phyloP scores from a whole-genome alignment of 2,797 vertebrate genomes.

The Phoxinus dragarum region DNA sequence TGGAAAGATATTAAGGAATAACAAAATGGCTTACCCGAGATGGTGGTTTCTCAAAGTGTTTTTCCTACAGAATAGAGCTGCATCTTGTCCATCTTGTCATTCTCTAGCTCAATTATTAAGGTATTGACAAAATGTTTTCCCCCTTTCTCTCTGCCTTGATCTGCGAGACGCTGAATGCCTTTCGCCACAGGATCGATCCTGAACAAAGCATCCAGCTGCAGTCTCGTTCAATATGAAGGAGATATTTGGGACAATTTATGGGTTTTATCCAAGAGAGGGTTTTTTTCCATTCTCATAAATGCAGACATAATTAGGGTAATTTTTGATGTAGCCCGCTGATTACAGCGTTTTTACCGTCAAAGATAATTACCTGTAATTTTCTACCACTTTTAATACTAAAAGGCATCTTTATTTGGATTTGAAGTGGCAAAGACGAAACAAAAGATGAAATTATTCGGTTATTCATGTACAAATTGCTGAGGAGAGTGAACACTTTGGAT shows the following conservation, averaged over 20 bases:
- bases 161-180: constrained; percentile 96
- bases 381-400: constrained; percentile 99
- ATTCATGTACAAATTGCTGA: constrained; percentile 99
- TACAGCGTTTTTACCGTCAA: constrained; percentile 99
- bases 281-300: constrained; percentile 99
- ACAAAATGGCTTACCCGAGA: constrained; percentile 87
- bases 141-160: constrained; percentile 93
- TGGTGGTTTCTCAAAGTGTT: constrained; percentile 72
- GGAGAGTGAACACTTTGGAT: constrained; percentile 93
- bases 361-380: constrained; percentile 99
- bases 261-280: constrained; percentile 99
- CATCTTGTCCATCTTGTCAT: constrained; percentile 96
- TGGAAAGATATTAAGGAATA: constrained; percentile 70
- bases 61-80: constrained; percentile 77
- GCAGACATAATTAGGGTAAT: constrained; percentile 99
- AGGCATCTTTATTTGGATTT: constrained; percentile 99
- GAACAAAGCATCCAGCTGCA: constrained; percentile 99
- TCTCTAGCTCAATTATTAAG: constrained; percentile 97
- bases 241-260: constrained; percentile 99
- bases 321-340: constrained; percentile 99
- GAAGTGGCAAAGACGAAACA: constrained; percentile 99
- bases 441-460: constrained; percentile 99
- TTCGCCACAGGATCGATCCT: constrained; percentile 98
- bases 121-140: constrained; percentile 98
- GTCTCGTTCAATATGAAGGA: constrained; percentile 99